Conservation (phyloP, 2,797 vertebrate species). For the Intellagama lesueurii region DNA sequence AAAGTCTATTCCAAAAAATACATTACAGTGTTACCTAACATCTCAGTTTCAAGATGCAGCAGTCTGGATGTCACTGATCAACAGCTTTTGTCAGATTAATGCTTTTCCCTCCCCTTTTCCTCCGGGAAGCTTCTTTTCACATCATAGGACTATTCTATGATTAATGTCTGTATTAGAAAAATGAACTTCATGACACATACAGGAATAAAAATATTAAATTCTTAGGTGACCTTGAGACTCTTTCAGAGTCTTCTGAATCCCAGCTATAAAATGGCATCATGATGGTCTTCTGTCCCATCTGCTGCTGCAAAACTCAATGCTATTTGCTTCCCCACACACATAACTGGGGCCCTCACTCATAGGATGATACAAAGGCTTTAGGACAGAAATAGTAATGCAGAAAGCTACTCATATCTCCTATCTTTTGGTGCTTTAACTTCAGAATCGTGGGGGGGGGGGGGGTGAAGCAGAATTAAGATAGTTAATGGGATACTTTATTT, state of each 20-base stretch:
- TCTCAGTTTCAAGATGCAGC: background rate
- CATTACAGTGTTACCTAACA: background rate
- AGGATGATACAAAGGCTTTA: background rate
- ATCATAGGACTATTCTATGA: background rate
- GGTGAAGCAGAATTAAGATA: background rate
- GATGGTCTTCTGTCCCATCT: background rate
- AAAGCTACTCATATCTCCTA: background rate
- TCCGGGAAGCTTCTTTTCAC: background rate
- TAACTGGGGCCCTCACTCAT: background rate
- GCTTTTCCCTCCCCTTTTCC: background rate
- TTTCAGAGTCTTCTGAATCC: background rate
- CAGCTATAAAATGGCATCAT: background rate
- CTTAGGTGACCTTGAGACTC: background rate
- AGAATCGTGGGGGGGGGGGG: background rate
- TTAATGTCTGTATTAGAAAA: background rate
- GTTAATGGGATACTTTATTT: background rate
- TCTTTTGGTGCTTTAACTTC: background rate
- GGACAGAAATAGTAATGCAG: background rate
- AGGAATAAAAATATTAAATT: background rate
- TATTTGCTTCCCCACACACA: background rate
- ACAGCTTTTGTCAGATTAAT: background rate
- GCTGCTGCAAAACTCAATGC: background rate
- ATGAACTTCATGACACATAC: background rate
- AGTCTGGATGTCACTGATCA: background rate
- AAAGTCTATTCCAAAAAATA: background rate